These are phyloP conservation scores for Tokudaia muenninki DNA, from an alignment of 2,797 vertebrate genomes.

Conservation along the genomic window DNA sequence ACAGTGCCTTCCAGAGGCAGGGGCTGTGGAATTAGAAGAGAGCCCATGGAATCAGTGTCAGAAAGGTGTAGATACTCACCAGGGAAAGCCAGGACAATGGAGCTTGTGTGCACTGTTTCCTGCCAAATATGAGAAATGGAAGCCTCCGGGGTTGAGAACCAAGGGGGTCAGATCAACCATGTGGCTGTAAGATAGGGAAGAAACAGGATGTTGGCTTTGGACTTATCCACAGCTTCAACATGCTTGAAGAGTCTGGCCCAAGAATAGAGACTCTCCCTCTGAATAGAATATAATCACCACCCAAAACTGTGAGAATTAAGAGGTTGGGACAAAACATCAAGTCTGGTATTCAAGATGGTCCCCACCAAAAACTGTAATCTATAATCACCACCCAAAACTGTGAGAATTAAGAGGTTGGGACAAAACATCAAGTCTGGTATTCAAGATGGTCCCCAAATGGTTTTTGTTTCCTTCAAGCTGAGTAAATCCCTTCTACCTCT, in stretches of 20 bases:
- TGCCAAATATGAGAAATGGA: conserved; percentile 70
- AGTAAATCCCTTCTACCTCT: conserved; percentile 73
- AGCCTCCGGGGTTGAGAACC: conserved; percentile 77
- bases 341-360: background rate
- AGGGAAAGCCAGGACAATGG: conserved; percentile 38
- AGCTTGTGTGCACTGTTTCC: background rate
- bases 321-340: background rate
- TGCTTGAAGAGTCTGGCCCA: background rate
- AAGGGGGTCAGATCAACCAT: conserved; percentile 77
- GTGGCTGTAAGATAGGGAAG: conserved; percentile 43
- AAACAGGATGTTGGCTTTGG: background rate
- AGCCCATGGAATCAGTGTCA: no score
- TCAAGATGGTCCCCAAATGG: background rate
- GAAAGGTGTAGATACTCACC: conserved; percentile 66
- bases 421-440: background rate
- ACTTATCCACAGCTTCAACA: no score
- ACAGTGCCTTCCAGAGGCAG: background rate
- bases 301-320: background rate
- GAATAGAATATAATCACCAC: background rate
- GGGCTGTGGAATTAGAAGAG: no score
- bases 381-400: no score
- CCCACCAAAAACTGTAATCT: no score
- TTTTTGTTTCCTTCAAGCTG: background rate
- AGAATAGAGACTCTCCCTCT: background rate
- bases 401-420: background rate